Conservation (phyloP, 2,888 invertebrate species). For the Andrena minutula region DNA sequence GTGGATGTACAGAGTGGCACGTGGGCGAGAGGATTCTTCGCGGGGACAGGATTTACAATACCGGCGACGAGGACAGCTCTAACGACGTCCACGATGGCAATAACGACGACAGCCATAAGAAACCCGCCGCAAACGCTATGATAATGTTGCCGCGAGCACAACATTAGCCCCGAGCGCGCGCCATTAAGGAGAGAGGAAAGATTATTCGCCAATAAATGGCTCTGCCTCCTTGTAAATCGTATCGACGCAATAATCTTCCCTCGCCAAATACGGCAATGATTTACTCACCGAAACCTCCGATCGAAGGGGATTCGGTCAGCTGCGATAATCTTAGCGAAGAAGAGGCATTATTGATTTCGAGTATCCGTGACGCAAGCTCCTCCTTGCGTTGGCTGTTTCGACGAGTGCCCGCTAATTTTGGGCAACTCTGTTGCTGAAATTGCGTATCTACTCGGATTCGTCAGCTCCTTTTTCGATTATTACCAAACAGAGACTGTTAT, state of each 20-base stretch:
- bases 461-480: too few relatives aligned
- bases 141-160: constrained; percentile 1
- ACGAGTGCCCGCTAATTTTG: too few relatives aligned
- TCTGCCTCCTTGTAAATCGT: constrained; percentile 12
- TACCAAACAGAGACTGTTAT: too few relatives aligned
- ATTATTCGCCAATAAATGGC: constrained; percentile 4
- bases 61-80: constrained; percentile 9
- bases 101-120: constrained; percentile 1
- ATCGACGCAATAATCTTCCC: constrained; percentile 5
- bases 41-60: not conserved
- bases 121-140: not conserved
- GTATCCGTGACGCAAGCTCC: not conserved
- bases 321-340: not conserved
- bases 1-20: constrained; percentile 3
- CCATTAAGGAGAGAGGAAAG: not conserved
- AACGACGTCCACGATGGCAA: constrained; percentile 9
- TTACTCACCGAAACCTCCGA: not conserved
- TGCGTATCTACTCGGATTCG: too few relatives aligned
- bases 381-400: too few relatives aligned
- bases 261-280: constrained; percentile 8
- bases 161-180: constrained; percentile 5
- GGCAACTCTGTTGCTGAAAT: too few relatives aligned
- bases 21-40: constrained; percentile 2
- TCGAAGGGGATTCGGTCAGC: not conserved
- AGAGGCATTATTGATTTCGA: not conserved